phyloP scores from a whole-genome alignment of 1,140 invertebrate genomes.

The Drosophila kanapiae region DNA sequence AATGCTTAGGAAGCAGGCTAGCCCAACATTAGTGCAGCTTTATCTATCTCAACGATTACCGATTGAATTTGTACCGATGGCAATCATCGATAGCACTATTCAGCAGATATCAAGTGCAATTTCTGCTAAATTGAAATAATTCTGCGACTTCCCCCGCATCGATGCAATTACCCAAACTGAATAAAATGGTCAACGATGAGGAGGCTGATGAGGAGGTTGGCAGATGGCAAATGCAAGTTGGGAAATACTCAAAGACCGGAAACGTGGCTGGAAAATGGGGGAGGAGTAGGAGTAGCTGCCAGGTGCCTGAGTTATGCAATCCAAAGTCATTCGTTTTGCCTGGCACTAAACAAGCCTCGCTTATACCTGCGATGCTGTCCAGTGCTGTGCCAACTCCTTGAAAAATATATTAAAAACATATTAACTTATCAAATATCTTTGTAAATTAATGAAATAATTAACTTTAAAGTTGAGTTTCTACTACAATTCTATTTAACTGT shows the following conservation, averaged over 20 bases:
- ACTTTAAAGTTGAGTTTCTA: no score
- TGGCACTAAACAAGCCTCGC: slow-evolving; percentile 14
- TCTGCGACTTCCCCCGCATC: slow-evolving; percentile 12
- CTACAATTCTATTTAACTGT: no score
- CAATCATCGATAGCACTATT: slow-evolving; percentile 21
- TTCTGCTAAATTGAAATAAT: slow-evolving; percentile 38
- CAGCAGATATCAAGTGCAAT: slow-evolving; percentile 25
- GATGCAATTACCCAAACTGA: slow-evolving; percentile 34
- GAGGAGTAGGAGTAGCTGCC: background rate
- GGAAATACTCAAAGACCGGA: background rate
- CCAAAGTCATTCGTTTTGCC: slow-evolving; percentile 38
- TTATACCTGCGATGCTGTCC: background rate
- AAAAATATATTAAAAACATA: background rate
- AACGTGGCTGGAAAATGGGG: background rate
- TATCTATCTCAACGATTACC: background rate
- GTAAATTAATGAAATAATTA: no score
- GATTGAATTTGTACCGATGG: slow-evolving; percentile 19
- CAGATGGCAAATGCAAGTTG: background rate
- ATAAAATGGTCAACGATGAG: slow-evolving; percentile 10
- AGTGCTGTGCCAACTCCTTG: background rate
- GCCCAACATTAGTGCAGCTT: background rate
- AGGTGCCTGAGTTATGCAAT: slow-evolving; percentile 32
- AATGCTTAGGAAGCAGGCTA: no score
- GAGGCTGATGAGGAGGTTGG: background rate
- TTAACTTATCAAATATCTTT: no score